phyloP scores from a whole-genome alignment of 1,140 invertebrate genomes.

The Archegozetes longisetosus region DNA sequence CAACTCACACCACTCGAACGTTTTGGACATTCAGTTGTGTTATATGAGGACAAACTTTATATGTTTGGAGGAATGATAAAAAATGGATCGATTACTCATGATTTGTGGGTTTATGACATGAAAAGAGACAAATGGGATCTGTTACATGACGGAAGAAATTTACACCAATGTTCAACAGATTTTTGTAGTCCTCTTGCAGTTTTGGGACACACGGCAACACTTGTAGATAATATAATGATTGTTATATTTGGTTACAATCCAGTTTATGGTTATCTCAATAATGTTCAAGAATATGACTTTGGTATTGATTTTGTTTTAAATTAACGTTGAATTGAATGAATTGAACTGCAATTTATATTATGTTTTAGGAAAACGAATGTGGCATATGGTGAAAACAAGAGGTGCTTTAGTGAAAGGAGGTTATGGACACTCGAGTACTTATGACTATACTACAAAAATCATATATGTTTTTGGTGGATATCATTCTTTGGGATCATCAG shows the following conservation, averaged over 20 bases:
- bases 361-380: constrained; percentile 43
- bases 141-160: constrained; percentile 10
- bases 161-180: constrained; percentile 31
- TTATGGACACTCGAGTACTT: constrained; percentile 71
- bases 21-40: constrained; percentile 19
- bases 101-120: constrained; percentile 67
- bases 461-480: constrained; percentile 91
- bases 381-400: constrained; percentile 55
- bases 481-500: constrained; percentile 51
- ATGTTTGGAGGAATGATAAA: constrained; percentile 71
- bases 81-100: constrained; percentile 46
- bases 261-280: constrained; percentile 78
- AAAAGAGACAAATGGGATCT: constrained; percentile 52
- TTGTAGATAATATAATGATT: constrained; percentile 64
- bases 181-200: constrained; percentile 46
- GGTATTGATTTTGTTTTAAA: constrained; percentile 39
- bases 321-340: too few species aligned
- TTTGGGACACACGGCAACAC: constrained; percentile 75
- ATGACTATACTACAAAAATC: constrained; percentile 52
- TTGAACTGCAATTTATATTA: constrained; percentile 15
- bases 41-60: constrained; percentile 45
- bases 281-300: constrained; percentile 79
- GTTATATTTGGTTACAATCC: constrained; percentile 90
- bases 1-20: not conserved
- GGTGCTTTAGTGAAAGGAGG: constrained; percentile 79